A percentile compares a stretch with the other conserved stretches of the same genome.
These are phyloP conservation scores for Mellivora capensis DNA, from an alignment of 2,113 vertebrate genomes.

Conservation along the genomic window DNA sequence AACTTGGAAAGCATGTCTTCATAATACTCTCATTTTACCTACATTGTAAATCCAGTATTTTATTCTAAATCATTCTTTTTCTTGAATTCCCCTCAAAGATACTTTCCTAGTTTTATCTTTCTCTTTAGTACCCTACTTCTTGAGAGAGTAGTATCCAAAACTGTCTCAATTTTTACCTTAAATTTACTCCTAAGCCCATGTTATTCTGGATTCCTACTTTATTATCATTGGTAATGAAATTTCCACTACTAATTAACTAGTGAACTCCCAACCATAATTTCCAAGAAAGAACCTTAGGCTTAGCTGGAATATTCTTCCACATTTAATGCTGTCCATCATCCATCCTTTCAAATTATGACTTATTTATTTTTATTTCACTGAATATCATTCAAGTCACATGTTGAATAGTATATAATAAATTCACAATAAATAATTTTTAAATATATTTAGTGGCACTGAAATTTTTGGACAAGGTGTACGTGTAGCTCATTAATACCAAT, in stretches of 20 bases:
- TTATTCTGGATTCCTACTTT: neutral
- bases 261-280: neutral
- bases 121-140: fast-evolving
- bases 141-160: neutral
- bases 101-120: neutral
- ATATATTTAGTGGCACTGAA: neutral
- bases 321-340: neutral
- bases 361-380: neutral
- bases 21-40: neutral
- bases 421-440: neutral
- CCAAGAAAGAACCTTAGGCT: neutral
- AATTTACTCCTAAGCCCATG: neutral
- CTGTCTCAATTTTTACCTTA: neutral
- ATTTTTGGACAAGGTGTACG: neutral
- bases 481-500: neutral
- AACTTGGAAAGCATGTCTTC: neutral
- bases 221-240: neutral
- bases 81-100: neutral
- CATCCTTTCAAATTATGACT: neutral
- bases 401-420: neutral
- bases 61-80: neutral
- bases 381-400: neutral
- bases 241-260: neutral
- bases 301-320: neutral
- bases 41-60: neutral